A percentile compares a stretch with the other conserved stretches of the same genome.
Conservation (phyloP, 2,113 vertebrate species). For the Leuciscus idus region DNA sequence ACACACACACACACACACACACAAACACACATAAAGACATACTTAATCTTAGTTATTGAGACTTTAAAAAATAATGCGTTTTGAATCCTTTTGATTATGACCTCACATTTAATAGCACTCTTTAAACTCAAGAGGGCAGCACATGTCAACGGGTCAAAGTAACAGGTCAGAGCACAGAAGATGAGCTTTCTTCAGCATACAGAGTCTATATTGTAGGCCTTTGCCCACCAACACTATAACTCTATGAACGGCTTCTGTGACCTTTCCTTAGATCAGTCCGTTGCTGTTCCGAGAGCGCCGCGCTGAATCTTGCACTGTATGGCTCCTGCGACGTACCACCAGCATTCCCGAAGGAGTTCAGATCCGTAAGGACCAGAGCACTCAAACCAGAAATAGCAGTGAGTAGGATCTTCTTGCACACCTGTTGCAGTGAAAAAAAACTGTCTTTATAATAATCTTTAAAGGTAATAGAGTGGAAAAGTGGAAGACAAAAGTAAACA, state of each 20-base stretch:
- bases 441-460: background rate
- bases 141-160: constrained; percentile 11
- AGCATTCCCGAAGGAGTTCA: constrained; percentile 59
- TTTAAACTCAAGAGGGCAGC: constrained; percentile 48
- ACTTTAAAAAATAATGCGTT: background rate
- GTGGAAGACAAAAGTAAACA: background rate
- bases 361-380: constrained; percentile 43
- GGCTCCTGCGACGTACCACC: constrained; percentile 69
- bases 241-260: background rate
- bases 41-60: background rate
- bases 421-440: background rate
- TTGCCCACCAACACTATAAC: background rate
- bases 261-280: constrained; percentile 67
- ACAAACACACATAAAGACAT: no score
- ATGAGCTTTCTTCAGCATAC: background rate
- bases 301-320: constrained; percentile 68
- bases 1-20: no score
- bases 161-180: background rate
- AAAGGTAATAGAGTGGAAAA: background rate
- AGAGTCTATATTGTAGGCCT: background rate
- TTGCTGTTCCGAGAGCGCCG: constrained; percentile 66
- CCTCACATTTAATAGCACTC: background rate
- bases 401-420: constrained; percentile 40
- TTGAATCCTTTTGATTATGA: background rate
- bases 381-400: constrained; percentile 59